Evolutionary conservation across 2,113 vertebrate genomes (phyloP), one percentile per base, ranked within the genome.

Genomic region (Pseudopodoces humilis): DNA sequence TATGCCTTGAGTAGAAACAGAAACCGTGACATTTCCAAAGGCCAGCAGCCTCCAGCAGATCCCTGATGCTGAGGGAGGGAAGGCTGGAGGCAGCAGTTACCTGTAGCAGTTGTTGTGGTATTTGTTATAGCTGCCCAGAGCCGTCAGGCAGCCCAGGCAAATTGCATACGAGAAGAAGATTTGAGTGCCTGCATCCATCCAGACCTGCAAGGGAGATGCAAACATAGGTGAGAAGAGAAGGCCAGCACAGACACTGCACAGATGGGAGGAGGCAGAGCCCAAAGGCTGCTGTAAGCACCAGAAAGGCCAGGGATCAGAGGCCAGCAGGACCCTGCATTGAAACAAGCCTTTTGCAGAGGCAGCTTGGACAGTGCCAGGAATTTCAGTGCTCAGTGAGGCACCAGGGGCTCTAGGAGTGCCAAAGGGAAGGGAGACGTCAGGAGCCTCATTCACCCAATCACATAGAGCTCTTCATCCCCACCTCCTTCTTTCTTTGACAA

Each of bases 71-170:
- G 19, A 94, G 68, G 52, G 71, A 93, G 17, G 30, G 74, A 78
- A 80, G 70, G 69, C 91, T 90, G 12, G 31, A 78, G 90, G 59
- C 60, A 92, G 65, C 90, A 95, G 84, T 85, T 85, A 99, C 99
- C 98, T 99, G 97, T 99, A 99, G 97, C 99, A 99, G 97, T 99
- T 97, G 95, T 99, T 99, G 98, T 99, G 98, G 97, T 98, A 99
- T 95, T 98, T 98, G 98, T 99, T 99, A 98, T 99, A 99, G 98
- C 99, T 99, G 92, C 99, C 99, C 92, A 99, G 96, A 39, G 98
- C 99, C 0, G 98, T 99, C 90, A 99, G 98, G 83, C 99, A 99
- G 81, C 99, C 99, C 91, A 99, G 97, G 88, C 99, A 98, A 97
- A 99, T 99, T 86, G 99, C 99, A 20, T 99, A 99, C 0, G 99